Evolutionary conservation across 2,797 vertebrate species (phyloP), one percentile per base, ranked within the genome.

Genomic region (Echiichthys vipera): DNA sequence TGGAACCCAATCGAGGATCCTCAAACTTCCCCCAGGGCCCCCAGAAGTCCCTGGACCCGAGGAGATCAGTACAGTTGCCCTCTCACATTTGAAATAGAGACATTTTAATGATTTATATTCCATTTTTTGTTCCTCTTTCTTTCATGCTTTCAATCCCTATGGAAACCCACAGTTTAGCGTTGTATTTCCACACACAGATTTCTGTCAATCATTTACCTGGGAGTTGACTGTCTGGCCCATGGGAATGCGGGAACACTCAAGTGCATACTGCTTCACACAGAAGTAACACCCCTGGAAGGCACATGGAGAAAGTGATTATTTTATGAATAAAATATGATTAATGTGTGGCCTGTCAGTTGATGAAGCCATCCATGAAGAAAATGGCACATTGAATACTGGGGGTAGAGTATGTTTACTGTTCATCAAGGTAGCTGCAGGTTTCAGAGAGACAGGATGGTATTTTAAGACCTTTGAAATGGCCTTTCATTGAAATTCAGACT

Each of bases 161-260:
- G 65, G 13, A 34, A 17, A 0, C 37, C n/a, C 20, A 32, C 18
- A 27, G 30, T 25, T 50, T 17, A 25, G 22, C 27, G 42, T 24
- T 36, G 24, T 49, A 24, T 24, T 10, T 55, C 20, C 34, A 37
- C 32, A 50, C 3, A 20, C 40, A 71, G 32, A 22, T 27, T 18
- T 43, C 27, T 45, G 15, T 34, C 30, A 15, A 3, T 57, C 13
- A 69, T 78, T 92, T 97, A 99, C 98, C 98, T 99, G 98, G 18
- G 98, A 99, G 90, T 99, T 99, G 87, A 99, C 97, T 0, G 96
- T 96, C 91, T 99, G 98, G 58, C 98, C 98, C 97, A 99, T 98
- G 74, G 98, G 98, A 78, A 99, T 98, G 61, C 97, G 95, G 0
- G 98, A 98, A 91, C 98, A 99, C 88, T 99, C 98, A 83, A 99